phyloP scores from a whole-genome alignment of 1,140 invertebrate genomes.

The Pachypsylla venusta region DNA sequence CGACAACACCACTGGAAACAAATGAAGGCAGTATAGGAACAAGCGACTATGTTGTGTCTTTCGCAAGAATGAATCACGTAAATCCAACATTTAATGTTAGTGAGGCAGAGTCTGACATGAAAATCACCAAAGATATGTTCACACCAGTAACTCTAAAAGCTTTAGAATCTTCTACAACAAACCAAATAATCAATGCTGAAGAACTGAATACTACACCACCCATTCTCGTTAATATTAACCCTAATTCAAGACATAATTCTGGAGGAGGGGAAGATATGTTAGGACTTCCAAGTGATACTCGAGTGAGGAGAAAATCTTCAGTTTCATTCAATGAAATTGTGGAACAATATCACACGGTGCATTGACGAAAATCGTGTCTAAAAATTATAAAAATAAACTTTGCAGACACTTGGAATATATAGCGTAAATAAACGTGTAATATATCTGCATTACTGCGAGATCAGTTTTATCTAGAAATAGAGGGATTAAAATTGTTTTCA shows the following conservation, averaged over 20 bases:
- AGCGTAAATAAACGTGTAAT: no score
- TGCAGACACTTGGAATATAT: no score
- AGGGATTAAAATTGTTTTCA: no score
- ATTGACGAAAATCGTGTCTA: no score
- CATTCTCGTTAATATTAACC: neutral
- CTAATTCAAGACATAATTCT: neutral
- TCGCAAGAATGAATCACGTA: neutral
- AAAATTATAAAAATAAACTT: no score
- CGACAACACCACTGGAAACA: neutral
- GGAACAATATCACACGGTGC: constrained; percentile 2
- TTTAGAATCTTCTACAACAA: neutral
- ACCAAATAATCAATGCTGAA: neutral
- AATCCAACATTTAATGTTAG: neutral
- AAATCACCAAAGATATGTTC: no score
- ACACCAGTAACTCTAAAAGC: neutral
- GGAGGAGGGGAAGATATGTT: neutral
- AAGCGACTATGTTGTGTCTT: neutral
- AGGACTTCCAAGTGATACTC: neutral
- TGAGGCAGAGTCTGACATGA: neutral
- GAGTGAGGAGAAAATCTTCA: neutral
- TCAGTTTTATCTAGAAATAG: no score
- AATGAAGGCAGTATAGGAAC: neutral
- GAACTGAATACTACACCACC: neutral
- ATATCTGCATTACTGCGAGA: no score
- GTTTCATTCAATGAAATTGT: constrained; percentile 3